phyloP scores from a whole-genome alignment of 1,140 invertebrate genomes.

The Brachionus sp. region DNA sequence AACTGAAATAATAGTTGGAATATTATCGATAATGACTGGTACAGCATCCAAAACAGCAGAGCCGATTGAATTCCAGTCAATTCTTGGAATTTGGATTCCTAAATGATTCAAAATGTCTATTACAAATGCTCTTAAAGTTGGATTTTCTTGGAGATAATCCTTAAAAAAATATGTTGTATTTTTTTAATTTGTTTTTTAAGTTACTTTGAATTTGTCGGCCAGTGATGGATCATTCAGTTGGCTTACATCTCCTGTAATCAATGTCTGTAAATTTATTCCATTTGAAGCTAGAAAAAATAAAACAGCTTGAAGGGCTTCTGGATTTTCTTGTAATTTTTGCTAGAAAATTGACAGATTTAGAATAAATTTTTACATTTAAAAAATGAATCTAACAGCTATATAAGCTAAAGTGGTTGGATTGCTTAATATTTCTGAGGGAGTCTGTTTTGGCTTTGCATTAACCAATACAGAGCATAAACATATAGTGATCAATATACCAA shows the following conservation, averaged over 20 bases:
- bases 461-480: background rate
- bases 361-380: background rate
- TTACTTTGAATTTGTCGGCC: conserved; percentile 5
- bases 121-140: conserved; percentile 2
- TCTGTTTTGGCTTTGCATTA: background rate
- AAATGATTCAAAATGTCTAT: background rate
- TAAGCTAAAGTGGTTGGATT: background rate
- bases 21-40: background rate
- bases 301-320: background rate
- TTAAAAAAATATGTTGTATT: background rate
- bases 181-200: background rate
- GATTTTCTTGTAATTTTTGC: conserved; percentile 38
- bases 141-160: background rate
- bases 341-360: background rate
- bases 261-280: background rate
- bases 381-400: background rate
- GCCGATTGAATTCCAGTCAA: background rate
- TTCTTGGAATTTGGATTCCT: conserved; percentile 2
- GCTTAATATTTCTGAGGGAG: background rate
- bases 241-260: background rate
- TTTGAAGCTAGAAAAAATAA: background rate
- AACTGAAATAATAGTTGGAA: conserved; percentile 1
- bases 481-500: background rate
- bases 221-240: background rate
- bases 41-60: background rate